A percentile compares a stretch with the other conserved stretches of the same genome.
These are phyloP conservation scores for Arenaria interpres DNA, from an alignment of 2,113 vertebrate species.

Conservation along the genomic window DNA sequence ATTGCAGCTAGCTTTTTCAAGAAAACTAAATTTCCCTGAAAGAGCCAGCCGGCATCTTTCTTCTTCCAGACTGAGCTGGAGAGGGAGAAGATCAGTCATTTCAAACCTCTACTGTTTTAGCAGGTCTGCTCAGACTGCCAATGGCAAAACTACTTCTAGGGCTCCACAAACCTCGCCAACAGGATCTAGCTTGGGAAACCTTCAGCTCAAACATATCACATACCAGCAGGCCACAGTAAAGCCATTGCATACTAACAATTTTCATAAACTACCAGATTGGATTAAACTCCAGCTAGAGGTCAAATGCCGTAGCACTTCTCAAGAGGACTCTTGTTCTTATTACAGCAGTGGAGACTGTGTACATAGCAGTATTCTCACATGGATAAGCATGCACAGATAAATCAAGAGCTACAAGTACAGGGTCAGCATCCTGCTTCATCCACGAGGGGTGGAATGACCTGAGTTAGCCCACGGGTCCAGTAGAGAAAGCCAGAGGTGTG, in stretches of 20 bases:
- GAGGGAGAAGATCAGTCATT: not conserved
- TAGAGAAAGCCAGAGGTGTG: not conserved
- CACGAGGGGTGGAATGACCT: not conserved
- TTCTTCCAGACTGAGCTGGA: not conserved
- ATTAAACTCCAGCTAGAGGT: not conserved
- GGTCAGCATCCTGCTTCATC: not conserved
- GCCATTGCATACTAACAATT: not conserved
- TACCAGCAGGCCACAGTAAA: not conserved
- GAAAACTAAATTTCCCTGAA: not conserved
- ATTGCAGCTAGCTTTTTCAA: not conserved
- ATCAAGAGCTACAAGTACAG: not conserved
- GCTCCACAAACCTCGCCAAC: not conserved
- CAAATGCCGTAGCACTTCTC: not conserved
- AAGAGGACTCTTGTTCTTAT: not conserved
- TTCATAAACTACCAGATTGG: not conserved
- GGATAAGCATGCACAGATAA: not conserved
- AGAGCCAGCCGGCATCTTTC: not conserved
- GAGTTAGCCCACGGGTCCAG: not conserved
- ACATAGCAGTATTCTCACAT: not conserved
- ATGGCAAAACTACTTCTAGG: not conserved
- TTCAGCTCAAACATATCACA: not conserved
- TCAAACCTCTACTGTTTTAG: not conserved
- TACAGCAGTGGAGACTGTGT: not conserved
- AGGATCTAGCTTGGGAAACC: not conserved
- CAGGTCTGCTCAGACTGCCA: not conserved